A percentile compares a stretch with the other conserved stretches of the same genome.
These are phyloP conservation scores for Spermophilus dauricus DNA, from an alignment of 2,113 vertebrate genomes.

Conservation along the genomic window DNA sequence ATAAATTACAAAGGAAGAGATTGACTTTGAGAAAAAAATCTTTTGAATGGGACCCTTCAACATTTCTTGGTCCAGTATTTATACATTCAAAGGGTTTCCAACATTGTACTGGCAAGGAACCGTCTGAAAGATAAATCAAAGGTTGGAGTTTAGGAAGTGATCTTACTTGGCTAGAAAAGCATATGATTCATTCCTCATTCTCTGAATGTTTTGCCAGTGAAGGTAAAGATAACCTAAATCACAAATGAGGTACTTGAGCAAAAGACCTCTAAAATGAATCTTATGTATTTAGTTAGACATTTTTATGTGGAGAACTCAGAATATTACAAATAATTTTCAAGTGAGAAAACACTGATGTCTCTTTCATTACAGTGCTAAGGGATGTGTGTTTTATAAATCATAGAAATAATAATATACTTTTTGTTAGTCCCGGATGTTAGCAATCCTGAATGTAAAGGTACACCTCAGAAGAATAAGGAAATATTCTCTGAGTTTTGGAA, in stretches of 20 bases:
- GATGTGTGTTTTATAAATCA: not conserved
- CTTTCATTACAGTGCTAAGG: not conserved
- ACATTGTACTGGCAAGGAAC: not conserved
- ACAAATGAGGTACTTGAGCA: not conserved
- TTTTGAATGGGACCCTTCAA: not conserved
- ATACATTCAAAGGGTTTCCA: not conserved
- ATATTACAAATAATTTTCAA: conserved; percentile 46
- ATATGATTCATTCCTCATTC: not conserved
- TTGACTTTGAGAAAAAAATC: not conserved
- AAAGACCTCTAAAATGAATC: not conserved
- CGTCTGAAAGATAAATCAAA: not conserved
- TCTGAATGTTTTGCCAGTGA: not conserved
- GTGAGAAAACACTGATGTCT: not conserved
- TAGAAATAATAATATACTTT: not conserved
- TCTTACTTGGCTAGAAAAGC: not conserved
- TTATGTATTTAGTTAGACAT: not conserved
- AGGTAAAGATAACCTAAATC: not conserved
- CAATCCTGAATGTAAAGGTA: not conserved
- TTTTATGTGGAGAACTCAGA: conserved; percentile 47
- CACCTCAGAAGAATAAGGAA: not conserved
- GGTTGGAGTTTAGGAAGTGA: not conserved
- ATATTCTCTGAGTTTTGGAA: not conserved
- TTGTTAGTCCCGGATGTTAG: not conserved
- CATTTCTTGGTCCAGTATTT: not conserved
- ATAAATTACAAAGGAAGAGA: not conserved